Conservation (phyloP, 2,113 vertebrate species). For the Protobothrops flavoviridis region DNA sequence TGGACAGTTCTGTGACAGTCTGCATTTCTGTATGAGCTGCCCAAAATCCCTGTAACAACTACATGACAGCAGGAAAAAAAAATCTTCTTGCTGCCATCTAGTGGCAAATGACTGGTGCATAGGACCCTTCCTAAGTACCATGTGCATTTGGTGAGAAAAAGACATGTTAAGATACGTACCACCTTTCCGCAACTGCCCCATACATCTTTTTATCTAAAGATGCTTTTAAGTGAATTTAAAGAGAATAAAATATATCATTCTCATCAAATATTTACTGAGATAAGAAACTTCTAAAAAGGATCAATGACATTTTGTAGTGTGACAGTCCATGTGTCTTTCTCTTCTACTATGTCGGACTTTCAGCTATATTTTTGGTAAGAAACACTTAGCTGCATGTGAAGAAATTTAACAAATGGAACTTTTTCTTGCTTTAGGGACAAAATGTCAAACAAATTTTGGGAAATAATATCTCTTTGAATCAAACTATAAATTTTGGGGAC, state of each 20-base stretch:
- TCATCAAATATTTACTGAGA: not conserved
- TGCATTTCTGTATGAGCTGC: not conserved
- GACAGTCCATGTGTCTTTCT: not conserved
- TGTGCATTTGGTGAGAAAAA: not conserved
- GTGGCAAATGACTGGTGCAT: not conserved
- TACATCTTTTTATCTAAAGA: not conserved
- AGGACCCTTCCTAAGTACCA: not conserved
- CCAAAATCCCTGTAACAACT: not conserved
- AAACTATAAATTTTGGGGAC: not conserved
- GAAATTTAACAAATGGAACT: not conserved
- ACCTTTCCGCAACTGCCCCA: not conserved
- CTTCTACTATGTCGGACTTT: not conserved
- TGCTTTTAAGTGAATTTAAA: not conserved
- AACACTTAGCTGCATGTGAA: not conserved
- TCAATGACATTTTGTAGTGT: not conserved
- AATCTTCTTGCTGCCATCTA: not conserved
- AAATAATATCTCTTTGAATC: not conserved
- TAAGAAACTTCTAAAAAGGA: not conserved
- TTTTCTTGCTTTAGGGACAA: not conserved
- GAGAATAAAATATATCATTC: not conserved
- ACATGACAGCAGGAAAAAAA: not conserved
- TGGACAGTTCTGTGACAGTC: not conserved
- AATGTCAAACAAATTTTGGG: not conserved
- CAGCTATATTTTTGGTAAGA: not conserved
- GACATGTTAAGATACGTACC: not conserved